Conservation (phyloP, 2,888 invertebrate species). For the Meghimatium bilineatum region DNA sequence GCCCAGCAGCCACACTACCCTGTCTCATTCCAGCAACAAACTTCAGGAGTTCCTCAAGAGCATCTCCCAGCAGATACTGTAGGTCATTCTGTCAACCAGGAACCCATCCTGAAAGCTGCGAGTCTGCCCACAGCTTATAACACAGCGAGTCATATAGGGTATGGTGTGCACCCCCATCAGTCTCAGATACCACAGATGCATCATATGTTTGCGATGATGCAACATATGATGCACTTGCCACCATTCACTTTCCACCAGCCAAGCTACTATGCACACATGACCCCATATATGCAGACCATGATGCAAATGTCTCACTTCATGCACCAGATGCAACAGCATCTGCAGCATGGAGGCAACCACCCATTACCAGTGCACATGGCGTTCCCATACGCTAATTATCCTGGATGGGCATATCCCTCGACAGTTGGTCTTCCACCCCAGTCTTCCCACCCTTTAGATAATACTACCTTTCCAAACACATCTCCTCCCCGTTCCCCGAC, state of each 20-base stretch:
- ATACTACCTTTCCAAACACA: slow-evolving; percentile 5
- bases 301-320: slow-evolving; percentile 56
- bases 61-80: slow-evolving; percentile 5
- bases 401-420: slow-evolving; percentile 38
- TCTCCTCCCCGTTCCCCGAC: slow-evolving; percentile 68
- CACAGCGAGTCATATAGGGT: slow-evolving; percentile 20
- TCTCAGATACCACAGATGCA: slow-evolving; percentile 46
- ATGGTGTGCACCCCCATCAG: slow-evolving; percentile 35
- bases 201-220: slow-evolving; percentile 29
- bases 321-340: slow-evolving; percentile 56
- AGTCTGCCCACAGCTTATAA: slow-evolving; percentile 19
- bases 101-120: slow-evolving; percentile 14
- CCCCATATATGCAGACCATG: slow-evolving; percentile 48
- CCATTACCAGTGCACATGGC: slow-evolving; percentile 49
- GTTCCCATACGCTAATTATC: slow-evolving; percentile 32
- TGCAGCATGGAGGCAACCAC: slow-evolving; percentile 49
- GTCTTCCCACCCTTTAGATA: slow-evolving; percentile 22
- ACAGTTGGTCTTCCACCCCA: slow-evolving; percentile 24
- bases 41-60: slow-evolving; percentile 2
- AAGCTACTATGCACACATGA: slow-evolving; percentile 49
- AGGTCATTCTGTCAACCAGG: not conserved
- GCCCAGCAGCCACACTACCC: slow-evolving; percentile 39
- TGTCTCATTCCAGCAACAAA: slow-evolving; percentile 8
- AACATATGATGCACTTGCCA: slow-evolving; percentile 46
- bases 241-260: slow-evolving; percentile 43